Evolutionary conservation across 2,113 vertebrate species (phyloP).

Genomic region (Heptranchias perlo): DNA sequence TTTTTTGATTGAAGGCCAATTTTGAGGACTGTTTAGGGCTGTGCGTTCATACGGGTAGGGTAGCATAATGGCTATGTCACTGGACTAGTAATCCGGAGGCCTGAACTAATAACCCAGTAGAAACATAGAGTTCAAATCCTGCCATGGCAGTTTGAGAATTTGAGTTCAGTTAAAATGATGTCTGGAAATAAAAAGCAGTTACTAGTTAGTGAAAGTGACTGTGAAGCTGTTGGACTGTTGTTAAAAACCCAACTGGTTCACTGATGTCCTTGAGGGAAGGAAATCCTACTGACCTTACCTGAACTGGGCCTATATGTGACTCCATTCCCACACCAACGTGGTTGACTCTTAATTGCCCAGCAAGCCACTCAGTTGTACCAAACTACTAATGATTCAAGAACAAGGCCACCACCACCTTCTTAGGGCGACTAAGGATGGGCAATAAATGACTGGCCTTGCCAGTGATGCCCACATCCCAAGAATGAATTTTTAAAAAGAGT

Average conservation of each 20-base stretch:
- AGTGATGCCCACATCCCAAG: not conserved
- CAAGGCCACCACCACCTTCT: not conserved
- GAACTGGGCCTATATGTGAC: not conserved
- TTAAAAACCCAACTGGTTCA: no score
- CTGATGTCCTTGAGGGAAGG: not conserved
- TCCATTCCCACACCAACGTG: not conserved
- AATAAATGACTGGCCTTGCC: not conserved
- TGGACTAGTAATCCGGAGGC: not conserved
- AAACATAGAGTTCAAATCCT: not conserved
- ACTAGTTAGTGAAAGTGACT: not conserved
- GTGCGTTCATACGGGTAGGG: not conserved
- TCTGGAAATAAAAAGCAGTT: not conserved
- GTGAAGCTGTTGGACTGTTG: not conserved
- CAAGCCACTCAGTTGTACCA: not conserved
- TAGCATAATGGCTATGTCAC: not conserved
- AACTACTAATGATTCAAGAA: not conserved
- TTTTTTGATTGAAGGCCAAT: not conserved
- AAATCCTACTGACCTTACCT: not conserved
- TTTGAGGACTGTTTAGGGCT: no score
- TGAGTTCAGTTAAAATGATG: not conserved
- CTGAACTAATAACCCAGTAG: not conserved
- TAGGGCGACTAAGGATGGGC: no score
- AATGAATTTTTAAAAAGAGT: not conserved
- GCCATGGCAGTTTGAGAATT: not conserved
- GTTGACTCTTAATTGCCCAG: not conserved